Base-by-base conservation (phyloP, 2,797 vertebrate species). In the Parauchenoglanis punctatus region DNA sequence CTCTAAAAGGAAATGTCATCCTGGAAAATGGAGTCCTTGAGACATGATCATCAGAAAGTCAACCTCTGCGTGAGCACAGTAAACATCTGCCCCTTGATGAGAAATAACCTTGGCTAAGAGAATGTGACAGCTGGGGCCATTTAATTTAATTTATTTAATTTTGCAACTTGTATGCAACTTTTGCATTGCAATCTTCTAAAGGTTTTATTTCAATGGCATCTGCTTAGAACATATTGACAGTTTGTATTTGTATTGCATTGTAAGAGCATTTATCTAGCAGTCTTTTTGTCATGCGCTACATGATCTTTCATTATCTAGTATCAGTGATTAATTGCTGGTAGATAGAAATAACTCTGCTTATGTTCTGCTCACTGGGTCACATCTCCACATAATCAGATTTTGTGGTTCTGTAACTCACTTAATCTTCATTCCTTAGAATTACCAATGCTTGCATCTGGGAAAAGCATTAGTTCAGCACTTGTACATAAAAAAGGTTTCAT, bases 21-120 rank as follows among this genome's bases (percentile, higher is more conserved):
- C 49, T 31, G 76, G 52, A 11, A 40, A 81, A 31, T 35, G 61
- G 59, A 65, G 63, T 68, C 61, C 18, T 84, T 58, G 11, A 52
- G n/a, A 72, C 44, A 6, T 59, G 61, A 12, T 46, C 59, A 1
- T 54, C 31, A 52, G 7, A 76, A 44, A 52, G 59, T 68, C 86
- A 52, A 31, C 58, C 7, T 20, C 61, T 54, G 78, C 61, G 25
- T 52, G 31, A 67, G 86, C 63, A 20, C 75, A 83, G 46, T 86
- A 87, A 80, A 87, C 84, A 76, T 89, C 86, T 65, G 76, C 85
- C 75, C 90, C 75, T 59, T 85, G 86, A 91, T 77, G 56, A 52
- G 12, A 89, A 91, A 89, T 83, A 82, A 91, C 88, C 87, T 92
- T 91, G 86, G 85, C 86, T 81, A 25, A 61, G 4, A 89, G 77